phyloP scores from a whole-genome alignment of 2,888 invertebrate species.

The Suillia variegata region DNA sequence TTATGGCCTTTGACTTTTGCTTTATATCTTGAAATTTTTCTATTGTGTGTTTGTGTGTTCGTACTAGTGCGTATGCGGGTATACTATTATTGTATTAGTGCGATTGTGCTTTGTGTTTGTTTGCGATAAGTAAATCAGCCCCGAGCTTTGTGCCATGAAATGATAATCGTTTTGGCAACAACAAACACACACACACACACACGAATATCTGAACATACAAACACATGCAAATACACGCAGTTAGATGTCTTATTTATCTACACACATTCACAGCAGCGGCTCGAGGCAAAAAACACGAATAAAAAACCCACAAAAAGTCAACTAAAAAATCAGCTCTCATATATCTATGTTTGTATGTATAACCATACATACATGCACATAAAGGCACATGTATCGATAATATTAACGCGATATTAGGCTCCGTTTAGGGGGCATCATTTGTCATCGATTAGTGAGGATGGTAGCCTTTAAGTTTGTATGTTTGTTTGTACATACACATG shows the following conservation, averaged over 20 bases:
- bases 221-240: background rate
- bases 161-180: background rate
- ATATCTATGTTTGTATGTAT: too few species aligned
- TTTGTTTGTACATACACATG: background rate
- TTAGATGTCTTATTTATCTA: background rate
- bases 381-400: slow-evolving; percentile 3
- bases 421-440: background rate
- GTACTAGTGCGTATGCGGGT: background rate
- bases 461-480: background rate
- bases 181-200: background rate
- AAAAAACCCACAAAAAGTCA: too few species aligned
- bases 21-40: background rate
- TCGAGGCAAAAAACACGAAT: too few species aligned
- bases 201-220: background rate
- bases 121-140: slow-evolving; percentile 5
- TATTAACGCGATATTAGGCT: slow-evolving; percentile 6
- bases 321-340: too few species aligned
- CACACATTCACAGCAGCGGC: too few species aligned
- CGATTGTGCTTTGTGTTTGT: background rate
- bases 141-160: slow-evolving; percentile 13
- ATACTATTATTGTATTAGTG: background rate
- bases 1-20: slow-evolving; percentile 14
- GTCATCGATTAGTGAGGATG: background rate
- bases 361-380: too few species aligned
- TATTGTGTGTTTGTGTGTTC: slow-evolving; percentile 4